Base-by-base conservation (phyloP, 2,113 vertebrate species). In the Entelurus aequoreus region DNA sequence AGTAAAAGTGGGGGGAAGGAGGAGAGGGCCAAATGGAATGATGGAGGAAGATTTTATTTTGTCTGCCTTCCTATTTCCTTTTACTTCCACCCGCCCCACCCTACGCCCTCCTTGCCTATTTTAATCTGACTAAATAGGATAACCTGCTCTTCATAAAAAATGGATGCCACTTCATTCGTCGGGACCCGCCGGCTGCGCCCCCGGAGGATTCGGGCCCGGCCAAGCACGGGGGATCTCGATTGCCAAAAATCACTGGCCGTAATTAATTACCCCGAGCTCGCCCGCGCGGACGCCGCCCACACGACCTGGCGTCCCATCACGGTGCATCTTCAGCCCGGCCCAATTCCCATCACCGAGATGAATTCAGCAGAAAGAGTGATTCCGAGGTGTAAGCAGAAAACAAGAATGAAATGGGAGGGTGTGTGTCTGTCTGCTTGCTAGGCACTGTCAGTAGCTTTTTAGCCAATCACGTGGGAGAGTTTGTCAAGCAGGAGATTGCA, bases 101-200 rank as follows among this genome's bases (percentile, higher is more conserved):
- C n/a, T n/a, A n/a, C 72, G 64, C 46, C 68, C 74, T 63, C 62
- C 35, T 55, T 8, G 70, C 77, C 76, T 76, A 84, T 90, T 91
- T 91, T 91, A 91, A 90, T 91, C 83, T 82, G 86, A 89, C 86
- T 91, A 91, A 92, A 92, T 88, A 92, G 84, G 89, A 90, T 92
- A 92, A 91, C 90, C 90, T 91, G 90, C 89, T 90, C 88, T 89
- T 91, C 90, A 91, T 92, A 84, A 92, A 92, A 92, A 90, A 91
- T 91, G 80, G 72, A 92, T 90, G 89, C 72, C 84, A 87, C 85
- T 90, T 91, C 86, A 90, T 90, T 91, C 78, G 81, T 71, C 65
- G 74, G 86, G 89, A 87, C 82, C 78, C 72, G 74, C 72, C 65
- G 66, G 63, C 66, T 21, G 76, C 69, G 78, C 65, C 82, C 77